Evolutionary conservation across 2,797 vertebrate species (phyloP), one percentile per base, ranked within the genome.

Genomic region (Sarcoramphus papa): DNA sequence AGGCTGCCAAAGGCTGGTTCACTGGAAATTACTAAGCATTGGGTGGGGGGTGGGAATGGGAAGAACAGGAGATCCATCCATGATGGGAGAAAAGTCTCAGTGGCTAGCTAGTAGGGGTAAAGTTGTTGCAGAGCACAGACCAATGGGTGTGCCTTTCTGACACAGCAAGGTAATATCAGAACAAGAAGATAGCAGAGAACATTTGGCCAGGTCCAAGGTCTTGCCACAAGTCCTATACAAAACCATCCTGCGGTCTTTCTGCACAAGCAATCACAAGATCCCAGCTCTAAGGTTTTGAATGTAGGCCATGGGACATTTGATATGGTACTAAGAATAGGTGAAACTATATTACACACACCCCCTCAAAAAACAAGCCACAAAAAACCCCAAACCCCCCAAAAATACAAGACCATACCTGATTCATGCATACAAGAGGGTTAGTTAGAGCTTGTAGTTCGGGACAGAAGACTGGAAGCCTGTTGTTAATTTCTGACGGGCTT

Each of bases 121-220:
- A 54, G 75, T 16, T 73, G 50, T 0, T 73, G 51, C 43, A 57
- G 59, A 57, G 48, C 24, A 50, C 31, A 72, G 40, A 48, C 2
- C 59, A 40, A 45, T 1, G n/a, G 13, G 27, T 57, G 23, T 4
- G 6, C 14, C 0, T 0, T 12, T 65, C 24, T 22, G 16, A 83
- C 54, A 79, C 17, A 28, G 47, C 28, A 51, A 83, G 76, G 48
- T 37, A n/a, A 0, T 5, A 25, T 2, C 48, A 56, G 27, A 57
- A 48, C 53, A 67, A 48, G 40, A 63, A 17, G 27, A 63, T 0
- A 83, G 21, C 30, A 76, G 33, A 57, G 31, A 77, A 27, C 21
- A 7, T 80, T 41, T 45, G 57, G 31, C 12, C 62, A 72, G 27
- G 9, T 25, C n/a, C 83, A 88, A 76, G 35, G 16, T 43, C 82